Percentiles rank a stretch among this genome's conserved stretches.
Conservation (phyloP, 1,140 invertebrate genomes). For the Matsumurasca onukii region DNA sequence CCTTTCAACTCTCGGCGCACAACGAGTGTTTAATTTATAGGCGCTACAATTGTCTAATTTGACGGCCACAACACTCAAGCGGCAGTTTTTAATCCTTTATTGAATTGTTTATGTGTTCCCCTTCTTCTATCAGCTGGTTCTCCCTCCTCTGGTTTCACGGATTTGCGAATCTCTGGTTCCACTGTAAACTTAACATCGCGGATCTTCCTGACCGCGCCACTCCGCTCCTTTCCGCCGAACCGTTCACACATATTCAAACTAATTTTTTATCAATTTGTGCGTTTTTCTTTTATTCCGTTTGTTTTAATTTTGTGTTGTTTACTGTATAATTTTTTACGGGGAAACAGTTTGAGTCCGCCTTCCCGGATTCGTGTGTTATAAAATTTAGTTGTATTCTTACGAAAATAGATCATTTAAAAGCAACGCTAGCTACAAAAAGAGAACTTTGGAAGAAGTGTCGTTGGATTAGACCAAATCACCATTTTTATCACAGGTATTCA, state of each 20-base stretch:
- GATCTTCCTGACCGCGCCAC: background rate
- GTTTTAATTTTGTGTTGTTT: no score
- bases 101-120: conserved; percentile 9
- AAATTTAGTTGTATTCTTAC: background rate
- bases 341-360: no score
- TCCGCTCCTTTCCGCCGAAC: background rate
- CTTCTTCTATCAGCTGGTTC: background rate
- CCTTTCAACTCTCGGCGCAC: no score
- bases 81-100: conserved; percentile 13
- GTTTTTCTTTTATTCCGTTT: no score
- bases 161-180: background rate
- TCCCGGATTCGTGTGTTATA: no score
- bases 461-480: conserved; percentile 22
- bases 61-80: background rate
- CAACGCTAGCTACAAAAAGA: conserved; percentile 1
- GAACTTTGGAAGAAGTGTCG: conserved; percentile 25
- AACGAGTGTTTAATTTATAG: no score
- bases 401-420: conserved; percentile 24
- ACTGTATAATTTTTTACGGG: no score
- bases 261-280: no score
- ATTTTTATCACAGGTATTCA: conserved; percentile 26
- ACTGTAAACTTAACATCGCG: conserved; percentile 4
- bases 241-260: background rate
- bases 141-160: background rate
- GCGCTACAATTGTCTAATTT: conserved; percentile 4